A percentile compares a stretch with the other conserved stretches of the same genome.
Evolutionary conservation across 1,140 invertebrate genomes (phyloP).

Genomic region (Cepaea nemoralis): DNA sequence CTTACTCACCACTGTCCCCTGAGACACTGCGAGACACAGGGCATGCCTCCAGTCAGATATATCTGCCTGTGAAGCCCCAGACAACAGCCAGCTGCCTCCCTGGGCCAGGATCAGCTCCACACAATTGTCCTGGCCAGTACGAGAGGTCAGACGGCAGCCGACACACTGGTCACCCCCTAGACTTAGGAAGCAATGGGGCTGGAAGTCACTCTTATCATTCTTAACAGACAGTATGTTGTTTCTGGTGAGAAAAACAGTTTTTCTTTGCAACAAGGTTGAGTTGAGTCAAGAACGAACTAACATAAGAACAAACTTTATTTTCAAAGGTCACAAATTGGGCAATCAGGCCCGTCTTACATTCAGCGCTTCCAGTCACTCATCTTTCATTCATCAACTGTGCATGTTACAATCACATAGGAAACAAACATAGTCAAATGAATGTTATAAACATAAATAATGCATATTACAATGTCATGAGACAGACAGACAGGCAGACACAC

Average conservation of each 20-base stretch:
- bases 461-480: too few relatives aligned
- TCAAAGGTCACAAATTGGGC: too few relatives aligned
- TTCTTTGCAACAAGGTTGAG: too few relatives aligned
- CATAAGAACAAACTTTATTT: too few relatives aligned
- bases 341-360: too few relatives aligned
- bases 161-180: conserved; percentile 81
- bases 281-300: too few relatives aligned
- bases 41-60: conserved; percentile 88
- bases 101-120: conserved; percentile 84
- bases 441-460: too few relatives aligned
- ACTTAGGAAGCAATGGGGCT: conserved; percentile 80
- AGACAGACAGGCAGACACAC: too few relatives aligned
- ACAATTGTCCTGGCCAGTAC: conserved; percentile 82
- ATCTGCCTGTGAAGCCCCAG: conserved; percentile 86
- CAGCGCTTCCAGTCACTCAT: too few relatives aligned
- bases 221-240: conserved; percentile 87
- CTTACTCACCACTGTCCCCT: conserved; percentile 61
- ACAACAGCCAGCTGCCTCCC: conserved; percentile 79
- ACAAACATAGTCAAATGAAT: too few relatives aligned
- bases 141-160: conserved; percentile 79
- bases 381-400: too few relatives aligned
- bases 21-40: conserved; percentile 79
- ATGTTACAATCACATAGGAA: too few relatives aligned
- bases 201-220: conserved; percentile 77
- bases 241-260: conserved; percentile 73